Percentiles rank a stretch among this genome's conserved stretches.
These are phyloP conservation scores for Tuberolachnus salignus DNA, from an alignment of 2,888 invertebrate genomes.

Conservation along the genomic window DNA sequence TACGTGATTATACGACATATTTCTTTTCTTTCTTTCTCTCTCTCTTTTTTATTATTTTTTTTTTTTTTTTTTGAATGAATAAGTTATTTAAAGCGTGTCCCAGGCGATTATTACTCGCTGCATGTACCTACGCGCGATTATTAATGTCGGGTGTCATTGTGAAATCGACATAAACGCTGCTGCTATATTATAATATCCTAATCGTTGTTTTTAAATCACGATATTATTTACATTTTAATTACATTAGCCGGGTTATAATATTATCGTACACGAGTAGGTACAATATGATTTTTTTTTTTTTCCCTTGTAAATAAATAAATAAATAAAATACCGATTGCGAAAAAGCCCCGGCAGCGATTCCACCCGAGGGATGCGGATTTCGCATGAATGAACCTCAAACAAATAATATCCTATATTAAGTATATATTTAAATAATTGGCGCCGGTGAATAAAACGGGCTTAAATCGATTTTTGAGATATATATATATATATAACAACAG, in stretches of 20 bases:
- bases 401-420: no score
- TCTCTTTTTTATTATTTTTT: neutral
- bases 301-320: neutral
- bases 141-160: constrained; percentile 44
- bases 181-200: neutral
- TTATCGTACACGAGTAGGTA: neutral
- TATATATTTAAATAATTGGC: no score
- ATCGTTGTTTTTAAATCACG: constrained; percentile 37
- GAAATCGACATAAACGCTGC: constrained; percentile 17
- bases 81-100: constrained; percentile 32
- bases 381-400: no score
- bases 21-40: neutral
- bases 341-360: neutral
- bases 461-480: no score
- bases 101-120: neutral
- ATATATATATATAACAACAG: no score
- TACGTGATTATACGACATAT: neutral
- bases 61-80: constrained; percentile 6
- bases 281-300: neutral
- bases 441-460: no score
- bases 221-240: constrained; percentile 49
- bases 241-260: constrained; percentile 14
- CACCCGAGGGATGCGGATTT: no score
- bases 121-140: constrained; percentile 8
- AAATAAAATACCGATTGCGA: neutral